Percentiles rank a stretch among this genome's conserved stretches.
These are phyloP conservation scores for Fissipunctia ypsillon DNA, from an alignment of 2,888 invertebrate species.

Conservation along the genomic window DNA sequence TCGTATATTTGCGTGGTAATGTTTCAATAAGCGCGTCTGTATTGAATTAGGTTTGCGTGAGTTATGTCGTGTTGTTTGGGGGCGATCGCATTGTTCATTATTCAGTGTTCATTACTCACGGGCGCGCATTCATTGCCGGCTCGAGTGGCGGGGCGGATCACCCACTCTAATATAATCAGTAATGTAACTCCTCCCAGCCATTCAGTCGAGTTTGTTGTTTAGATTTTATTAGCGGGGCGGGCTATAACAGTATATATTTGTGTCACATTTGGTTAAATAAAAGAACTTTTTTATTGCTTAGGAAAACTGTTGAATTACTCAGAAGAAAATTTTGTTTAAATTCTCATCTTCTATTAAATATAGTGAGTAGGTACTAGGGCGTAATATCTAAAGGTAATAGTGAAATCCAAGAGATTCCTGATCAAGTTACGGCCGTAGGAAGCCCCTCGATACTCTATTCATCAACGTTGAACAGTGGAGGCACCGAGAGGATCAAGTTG, in stretches of 20 bases:
- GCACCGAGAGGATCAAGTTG: slow-evolving; percentile 11
- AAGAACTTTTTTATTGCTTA: neutral
- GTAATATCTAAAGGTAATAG: neutral
- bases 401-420: slow-evolving; percentile 6
- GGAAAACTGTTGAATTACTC: neutral
- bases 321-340: neutral
- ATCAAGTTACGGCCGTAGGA: neutral
- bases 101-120: slow-evolving; percentile 70
- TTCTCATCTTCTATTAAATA: neutral
- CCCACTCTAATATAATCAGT: slow-evolving; percentile 47
- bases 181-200: slow-evolving; percentile 54
- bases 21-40: slow-evolving; percentile 59
- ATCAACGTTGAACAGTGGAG: neutral
- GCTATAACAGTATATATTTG: slow-evolving; percentile 11
- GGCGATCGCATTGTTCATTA: slow-evolving; percentile 66
- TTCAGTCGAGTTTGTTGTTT: slow-evolving; percentile 46
- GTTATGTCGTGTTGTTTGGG: slow-evolving; percentile 68
- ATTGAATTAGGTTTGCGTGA: slow-evolving; percentile 66
- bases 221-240: slow-evolving; percentile 31
- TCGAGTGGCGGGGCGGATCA: slow-evolving; percentile 50
- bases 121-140: slow-evolving; percentile 58
- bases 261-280: neutral
- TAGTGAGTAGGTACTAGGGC: neutral
- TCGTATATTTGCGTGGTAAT: slow-evolving; percentile 39
- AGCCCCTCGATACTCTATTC: slow-evolving; percentile 18